Conservation (phyloP, 2,888 invertebrate species). For the Eilema sororculum region DNA sequence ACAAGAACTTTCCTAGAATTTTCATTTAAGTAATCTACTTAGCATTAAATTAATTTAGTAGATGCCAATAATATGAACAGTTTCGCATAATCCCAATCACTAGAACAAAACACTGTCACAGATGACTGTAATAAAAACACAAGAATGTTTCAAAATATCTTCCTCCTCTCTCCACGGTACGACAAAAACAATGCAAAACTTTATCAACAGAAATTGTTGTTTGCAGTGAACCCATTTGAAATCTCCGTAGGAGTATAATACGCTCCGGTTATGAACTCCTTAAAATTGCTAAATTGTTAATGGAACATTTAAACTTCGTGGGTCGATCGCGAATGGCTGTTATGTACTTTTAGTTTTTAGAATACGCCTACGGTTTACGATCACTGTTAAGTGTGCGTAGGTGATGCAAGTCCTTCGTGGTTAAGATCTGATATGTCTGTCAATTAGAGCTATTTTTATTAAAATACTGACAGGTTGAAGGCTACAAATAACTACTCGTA, state of each 20-base stretch:
- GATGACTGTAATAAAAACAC: not conserved
- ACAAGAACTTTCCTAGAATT: no score
- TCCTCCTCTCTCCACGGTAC: conserved; percentile 29
- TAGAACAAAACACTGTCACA: not conserved
- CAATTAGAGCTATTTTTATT: no score
- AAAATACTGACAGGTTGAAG: not conserved
- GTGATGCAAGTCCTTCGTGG: not conserved
- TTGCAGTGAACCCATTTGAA: conserved; percentile 29
- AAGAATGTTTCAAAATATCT: conserved; percentile 24
- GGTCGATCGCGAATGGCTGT: conserved; percentile 54
- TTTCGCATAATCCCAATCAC: not conserved
- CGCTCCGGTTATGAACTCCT: conserved; percentile 23
- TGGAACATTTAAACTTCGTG: conserved; percentile 58
- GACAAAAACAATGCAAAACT: conserved; percentile 46
- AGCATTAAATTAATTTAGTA: no score
- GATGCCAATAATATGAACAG: no score
- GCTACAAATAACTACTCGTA: no score
- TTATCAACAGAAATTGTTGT: conserved; percentile 33
- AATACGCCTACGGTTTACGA: conserved; percentile 32
- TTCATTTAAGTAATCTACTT: no score
- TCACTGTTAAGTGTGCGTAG: conserved; percentile 10
- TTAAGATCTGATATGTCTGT: not conserved
- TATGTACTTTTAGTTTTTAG: conserved; percentile 45
- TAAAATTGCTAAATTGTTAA: conserved; percentile 58
- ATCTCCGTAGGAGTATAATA: conserved; percentile 29